Base-by-base conservation (phyloP, 2,888 invertebrate species). In the Vandiemenella viatica region DNA sequence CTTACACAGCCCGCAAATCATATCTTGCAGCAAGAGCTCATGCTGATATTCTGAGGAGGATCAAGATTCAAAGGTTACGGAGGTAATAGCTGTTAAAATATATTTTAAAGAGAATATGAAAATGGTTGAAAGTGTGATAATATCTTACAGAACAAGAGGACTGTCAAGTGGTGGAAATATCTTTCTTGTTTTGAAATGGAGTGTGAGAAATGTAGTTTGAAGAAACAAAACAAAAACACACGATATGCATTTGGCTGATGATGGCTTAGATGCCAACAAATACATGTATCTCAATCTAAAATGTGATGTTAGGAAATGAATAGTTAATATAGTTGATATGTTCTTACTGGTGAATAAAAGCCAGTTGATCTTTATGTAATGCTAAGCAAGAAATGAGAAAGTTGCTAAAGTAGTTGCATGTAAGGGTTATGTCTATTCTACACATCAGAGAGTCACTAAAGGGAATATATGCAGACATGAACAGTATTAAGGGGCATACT, bases 31-130 rank as follows among this genome's bases (percentile, higher is more conserved):
- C 54, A 37, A 54, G 53, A 53, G 23, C 49, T 41, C 53, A 54
- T 46, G 44, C 62, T 55, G 67, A 67, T 58, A 65, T 59, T 63
- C 57, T 62, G 54, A 64, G 67, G 62, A 67, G 64, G 57, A 61
- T 67, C 55, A 67, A 64, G 62, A 61, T 67, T 53, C 61, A 64
- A 55, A 67, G 63, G 58, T 54, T 68, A 57, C 64, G 68, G 68
- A 69, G 69, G 69, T 53, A 53, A 53, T 53, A 49, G 43, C 23
- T 43, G 43, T 38, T 46, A 46, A 46, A 46, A 21, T 22, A 40
- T 40, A 16, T 47, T 26, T 47, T 41, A 37, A 47, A 37, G 20
- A 32, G 44, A 49, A 44, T 38, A 38, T 32, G 19, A 45, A 16
- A 23, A 13, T 32, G 10, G 5, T 32, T 32, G 32, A 32, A 32